These are phyloP conservation scores for Papilio polyxenes DNA, from an alignment of 1,140 invertebrate species.

Conservation along the genomic window DNA sequence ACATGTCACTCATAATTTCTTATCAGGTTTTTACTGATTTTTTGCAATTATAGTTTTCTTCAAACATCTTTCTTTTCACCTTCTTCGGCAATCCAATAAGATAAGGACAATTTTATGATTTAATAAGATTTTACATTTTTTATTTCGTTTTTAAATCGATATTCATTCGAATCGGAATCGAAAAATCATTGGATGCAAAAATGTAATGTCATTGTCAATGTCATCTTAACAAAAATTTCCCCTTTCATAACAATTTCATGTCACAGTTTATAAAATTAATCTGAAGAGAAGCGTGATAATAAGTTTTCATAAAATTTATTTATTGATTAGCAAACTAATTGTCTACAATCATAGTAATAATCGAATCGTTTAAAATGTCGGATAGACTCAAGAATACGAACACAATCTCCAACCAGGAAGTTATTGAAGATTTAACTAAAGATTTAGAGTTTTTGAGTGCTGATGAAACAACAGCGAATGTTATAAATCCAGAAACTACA, in stretches of 20 bases:
- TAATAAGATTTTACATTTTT: background rate
- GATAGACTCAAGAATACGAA: conserved; percentile 61
- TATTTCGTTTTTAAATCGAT: background rate
- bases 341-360: background rate
- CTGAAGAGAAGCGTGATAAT: background rate
- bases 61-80: too few species aligned
- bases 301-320: background rate
- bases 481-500: conserved; percentile 53
- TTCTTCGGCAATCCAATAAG: background rate
- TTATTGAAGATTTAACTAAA: conserved; percentile 75
- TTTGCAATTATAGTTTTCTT: background rate
- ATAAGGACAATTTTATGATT: background rate
- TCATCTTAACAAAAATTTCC: background rate
- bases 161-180: background rate
- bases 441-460: conserved; percentile 63
- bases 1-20: too few species aligned
- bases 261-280: background rate
- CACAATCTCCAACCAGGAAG: conserved; percentile 68
- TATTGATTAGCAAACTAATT: background rate
- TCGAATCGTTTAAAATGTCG: conserved; percentile 56
- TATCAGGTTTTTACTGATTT: too few species aligned
- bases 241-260: background rate
- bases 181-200: background rate
- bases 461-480: conserved; percentile 46
- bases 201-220: background rate